Evolutionary conservation across 2,113 vertebrate species (phyloP).

Genomic region (Trachemys scripta): DNA sequence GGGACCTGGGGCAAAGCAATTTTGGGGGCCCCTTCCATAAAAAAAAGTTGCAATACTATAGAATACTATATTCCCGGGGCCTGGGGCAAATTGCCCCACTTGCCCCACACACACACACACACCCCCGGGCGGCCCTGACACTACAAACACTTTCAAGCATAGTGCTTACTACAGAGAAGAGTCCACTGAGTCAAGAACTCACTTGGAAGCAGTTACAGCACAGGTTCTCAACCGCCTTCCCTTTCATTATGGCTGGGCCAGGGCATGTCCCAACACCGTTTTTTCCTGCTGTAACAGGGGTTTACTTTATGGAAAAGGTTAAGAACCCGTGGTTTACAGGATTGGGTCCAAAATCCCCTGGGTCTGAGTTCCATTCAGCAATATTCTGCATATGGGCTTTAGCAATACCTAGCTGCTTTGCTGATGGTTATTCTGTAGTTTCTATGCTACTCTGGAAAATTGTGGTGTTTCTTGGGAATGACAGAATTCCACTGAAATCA

Average conservation of each 20-base stretch:
- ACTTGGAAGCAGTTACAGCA: neutral
- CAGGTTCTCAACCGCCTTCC: neutral
- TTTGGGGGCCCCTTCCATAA: too few species aligned
- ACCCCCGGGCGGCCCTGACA: too few species aligned
- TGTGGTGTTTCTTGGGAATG: neutral
- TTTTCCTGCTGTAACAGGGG: neutral
- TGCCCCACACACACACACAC: too few species aligned
- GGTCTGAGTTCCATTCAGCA: neutral
- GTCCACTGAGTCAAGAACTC: neutral
- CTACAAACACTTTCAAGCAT: neutral
- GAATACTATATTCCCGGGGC: too few species aligned
- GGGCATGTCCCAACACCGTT: neutral
- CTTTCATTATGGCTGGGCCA: neutral
- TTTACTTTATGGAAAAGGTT: neutral
- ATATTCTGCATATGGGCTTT: neutral
- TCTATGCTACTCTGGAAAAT: neutral
- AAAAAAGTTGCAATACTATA: too few species aligned
- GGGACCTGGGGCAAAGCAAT: too few species aligned
- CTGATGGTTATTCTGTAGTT: neutral
- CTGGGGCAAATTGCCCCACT: too few species aligned
- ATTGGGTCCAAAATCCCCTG: neutral
- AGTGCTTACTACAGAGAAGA: neutral
- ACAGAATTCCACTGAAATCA: neutral
- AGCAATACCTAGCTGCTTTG: neutral
- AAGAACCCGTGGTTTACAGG: neutral